Conservation (phyloP, 2,113 vertebrate species). For the Halichoeres trimaculatus region DNA sequence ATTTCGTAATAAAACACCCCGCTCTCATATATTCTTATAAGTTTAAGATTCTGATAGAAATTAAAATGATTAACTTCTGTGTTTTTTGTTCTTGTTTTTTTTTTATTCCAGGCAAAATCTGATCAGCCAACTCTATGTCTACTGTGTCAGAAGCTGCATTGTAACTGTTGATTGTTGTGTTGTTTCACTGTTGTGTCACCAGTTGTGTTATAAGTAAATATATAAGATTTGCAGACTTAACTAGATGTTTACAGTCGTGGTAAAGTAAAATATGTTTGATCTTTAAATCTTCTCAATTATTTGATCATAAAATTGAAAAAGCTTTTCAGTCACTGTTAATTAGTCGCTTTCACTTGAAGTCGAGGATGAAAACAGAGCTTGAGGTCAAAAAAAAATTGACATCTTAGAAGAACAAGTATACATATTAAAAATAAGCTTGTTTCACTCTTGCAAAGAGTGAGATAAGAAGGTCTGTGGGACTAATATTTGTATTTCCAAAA, state of each 20-base stretch:
- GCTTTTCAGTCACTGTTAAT: not conserved
- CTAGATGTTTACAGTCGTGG: not conserved
- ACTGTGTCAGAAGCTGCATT: not conserved
- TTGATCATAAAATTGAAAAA: not conserved
- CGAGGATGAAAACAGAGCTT: too few species aligned
- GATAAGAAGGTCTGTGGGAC: too few species aligned
- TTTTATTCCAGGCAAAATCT: not conserved
- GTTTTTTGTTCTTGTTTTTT: not conserved
- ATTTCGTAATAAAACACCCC: not conserved
- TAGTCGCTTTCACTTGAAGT: too few species aligned
- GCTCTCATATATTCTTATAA: not conserved
- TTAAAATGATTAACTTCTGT: too few species aligned
- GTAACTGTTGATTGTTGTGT: conserved; percentile 3
- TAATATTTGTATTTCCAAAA: too few species aligned
- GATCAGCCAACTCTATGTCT: not conserved
- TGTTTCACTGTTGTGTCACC: conserved; percentile 17
- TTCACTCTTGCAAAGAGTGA: too few species aligned
- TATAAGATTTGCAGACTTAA: conserved; percentile 18
- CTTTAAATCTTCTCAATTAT: not conserved
- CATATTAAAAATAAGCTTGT: too few species aligned
- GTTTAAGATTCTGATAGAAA: not conserved
- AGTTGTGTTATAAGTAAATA: not conserved
- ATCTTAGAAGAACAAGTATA: not conserved
- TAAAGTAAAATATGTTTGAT: not conserved
- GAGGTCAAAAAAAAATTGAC: not conserved